These are phyloP conservation scores for Karalla daura DNA, from an alignment of 2,797 vertebrate genomes.

Conservation along the genomic window DNA sequence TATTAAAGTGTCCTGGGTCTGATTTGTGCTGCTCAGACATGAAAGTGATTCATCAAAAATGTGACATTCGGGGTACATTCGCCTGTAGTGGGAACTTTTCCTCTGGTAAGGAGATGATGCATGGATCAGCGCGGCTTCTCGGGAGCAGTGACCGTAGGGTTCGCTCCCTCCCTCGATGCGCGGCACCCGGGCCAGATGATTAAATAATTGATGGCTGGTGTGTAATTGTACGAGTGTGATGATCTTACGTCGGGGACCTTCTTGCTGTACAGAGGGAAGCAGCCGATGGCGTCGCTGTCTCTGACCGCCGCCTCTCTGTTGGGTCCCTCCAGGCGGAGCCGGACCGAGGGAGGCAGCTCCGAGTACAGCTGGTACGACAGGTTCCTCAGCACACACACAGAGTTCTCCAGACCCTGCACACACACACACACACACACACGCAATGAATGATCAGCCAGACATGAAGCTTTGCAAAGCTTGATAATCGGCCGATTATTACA, in stretches of 20 bases:
- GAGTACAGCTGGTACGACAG: constrained; percentile 95
- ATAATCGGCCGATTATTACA: no score
- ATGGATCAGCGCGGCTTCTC: neutral
- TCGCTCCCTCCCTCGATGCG: neutral
- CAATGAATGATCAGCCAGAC: no score
- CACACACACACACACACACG: neutral
- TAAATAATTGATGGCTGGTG: neutral
- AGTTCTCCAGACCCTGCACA: constrained; percentile 92
- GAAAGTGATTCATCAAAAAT: no score
- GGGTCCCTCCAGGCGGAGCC: constrained; percentile 89
- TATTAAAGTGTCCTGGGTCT: no score
- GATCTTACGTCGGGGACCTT: constrained; percentile 85
- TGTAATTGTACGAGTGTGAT: neutral
- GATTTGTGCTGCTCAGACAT: no score
- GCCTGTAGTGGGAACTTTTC: no score
- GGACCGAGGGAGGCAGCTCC: constrained; percentile 89
- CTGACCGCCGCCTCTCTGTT: constrained; percentile 66
- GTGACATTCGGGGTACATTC: no score
- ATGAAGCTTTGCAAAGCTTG: no score
- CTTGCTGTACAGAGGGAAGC: constrained; percentile 92
- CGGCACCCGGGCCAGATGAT: neutral
- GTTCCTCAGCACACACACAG: constrained; percentile 93
- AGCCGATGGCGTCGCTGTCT: constrained; percentile 87
- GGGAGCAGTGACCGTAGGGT: neutral
- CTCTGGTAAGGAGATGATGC: no score